A percentile compares a stretch with the other conserved stretches of the same genome.
These are phyloP conservation scores for Bostrychus sinensis DNA, from an alignment of 2,113 vertebrate species.

Conservation along the genomic window DNA sequence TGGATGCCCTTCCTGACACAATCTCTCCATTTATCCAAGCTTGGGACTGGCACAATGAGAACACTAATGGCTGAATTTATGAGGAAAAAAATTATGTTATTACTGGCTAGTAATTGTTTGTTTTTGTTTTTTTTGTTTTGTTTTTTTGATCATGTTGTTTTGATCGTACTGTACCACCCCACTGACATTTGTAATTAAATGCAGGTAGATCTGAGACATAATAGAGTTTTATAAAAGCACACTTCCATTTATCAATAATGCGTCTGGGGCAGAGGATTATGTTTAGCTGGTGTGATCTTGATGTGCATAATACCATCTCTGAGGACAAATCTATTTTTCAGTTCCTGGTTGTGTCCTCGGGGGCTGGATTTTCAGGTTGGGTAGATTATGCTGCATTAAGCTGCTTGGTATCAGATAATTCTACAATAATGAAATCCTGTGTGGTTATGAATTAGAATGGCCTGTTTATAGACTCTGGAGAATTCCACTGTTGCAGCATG, in stretches of 20 bases:
- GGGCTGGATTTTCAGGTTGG: slow-evolving; percentile 62
- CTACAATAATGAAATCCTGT: slow-evolving; percentile 63
- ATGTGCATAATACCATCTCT: slow-evolving; percentile 45
- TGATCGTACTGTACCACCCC: too few species aligned
- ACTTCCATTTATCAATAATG: slow-evolving; percentile 46
- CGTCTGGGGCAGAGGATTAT: slow-evolving; percentile 45
- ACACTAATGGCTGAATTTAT: too few species aligned
- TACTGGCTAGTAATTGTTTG: too few species aligned
- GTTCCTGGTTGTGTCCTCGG: slow-evolving; percentile 51
- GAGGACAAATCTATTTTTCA: slow-evolving; percentile 52
- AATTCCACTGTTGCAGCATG: slow-evolving; percentile 5
- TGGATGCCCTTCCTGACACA: too few species aligned
- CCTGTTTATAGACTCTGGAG: slow-evolving; percentile 4
- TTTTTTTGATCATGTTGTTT: too few species aligned
- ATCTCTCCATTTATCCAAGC: too few species aligned
- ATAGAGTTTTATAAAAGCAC: slow-evolving; percentile 34
- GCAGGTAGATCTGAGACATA: slow-evolving; percentile 2
- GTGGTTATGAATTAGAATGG: slow-evolving; percentile 60
- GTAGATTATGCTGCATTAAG: slow-evolving; percentile 75
- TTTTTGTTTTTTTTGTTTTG: too few species aligned
- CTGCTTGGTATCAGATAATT: slow-evolving; percentile 71
- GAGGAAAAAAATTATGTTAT: too few species aligned
- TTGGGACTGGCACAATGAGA: too few species aligned
- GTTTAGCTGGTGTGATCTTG: slow-evolving; percentile 49
- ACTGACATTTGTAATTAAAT: too few species aligned